These are phyloP conservation scores for Paraescarpia echinospica DNA, from an alignment of 1,140 invertebrate genomes.

Conservation along the genomic window DNA sequence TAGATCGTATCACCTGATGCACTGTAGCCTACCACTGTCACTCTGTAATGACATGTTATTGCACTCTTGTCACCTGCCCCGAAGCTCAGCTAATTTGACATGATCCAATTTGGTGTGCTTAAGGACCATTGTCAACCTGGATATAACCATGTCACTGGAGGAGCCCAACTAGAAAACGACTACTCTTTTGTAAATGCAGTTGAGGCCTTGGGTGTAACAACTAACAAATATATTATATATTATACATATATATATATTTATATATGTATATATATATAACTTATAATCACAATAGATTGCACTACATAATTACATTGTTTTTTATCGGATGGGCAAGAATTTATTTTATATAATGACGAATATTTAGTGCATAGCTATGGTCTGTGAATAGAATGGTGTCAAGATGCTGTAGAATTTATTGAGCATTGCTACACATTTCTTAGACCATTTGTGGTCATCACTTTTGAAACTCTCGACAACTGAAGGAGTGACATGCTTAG, in stretches of 20 bases:
- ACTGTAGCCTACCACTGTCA: neutral
- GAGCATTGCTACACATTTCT: too few species aligned
- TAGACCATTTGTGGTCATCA: too few species aligned
- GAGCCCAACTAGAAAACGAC: neutral
- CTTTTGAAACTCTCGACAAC: too few species aligned
- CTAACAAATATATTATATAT: too few species aligned
- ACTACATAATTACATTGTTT: neutral
- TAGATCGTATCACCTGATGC: neutral
- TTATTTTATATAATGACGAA: neutral
- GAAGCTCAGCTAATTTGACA: neutral
- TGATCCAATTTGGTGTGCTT: neutral
- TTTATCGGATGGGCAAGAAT: neutral
- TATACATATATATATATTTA: too few species aligned
- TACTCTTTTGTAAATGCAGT: constrained; percentile 4
- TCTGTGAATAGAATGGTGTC: too few species aligned
- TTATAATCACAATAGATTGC: neutral
- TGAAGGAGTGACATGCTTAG: too few species aligned
- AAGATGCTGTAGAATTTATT: too few species aligned
- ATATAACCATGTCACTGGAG: neutral
- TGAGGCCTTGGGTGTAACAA: too few species aligned
- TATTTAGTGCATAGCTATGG: neutral
- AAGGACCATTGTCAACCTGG: neutral
- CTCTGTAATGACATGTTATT: neutral
- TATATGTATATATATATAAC: too few species aligned
- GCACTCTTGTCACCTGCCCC: neutral